Evolutionary conservation across 2,888 invertebrate genomes (phyloP).

Genomic region (Arctia plantaginis): DNA sequence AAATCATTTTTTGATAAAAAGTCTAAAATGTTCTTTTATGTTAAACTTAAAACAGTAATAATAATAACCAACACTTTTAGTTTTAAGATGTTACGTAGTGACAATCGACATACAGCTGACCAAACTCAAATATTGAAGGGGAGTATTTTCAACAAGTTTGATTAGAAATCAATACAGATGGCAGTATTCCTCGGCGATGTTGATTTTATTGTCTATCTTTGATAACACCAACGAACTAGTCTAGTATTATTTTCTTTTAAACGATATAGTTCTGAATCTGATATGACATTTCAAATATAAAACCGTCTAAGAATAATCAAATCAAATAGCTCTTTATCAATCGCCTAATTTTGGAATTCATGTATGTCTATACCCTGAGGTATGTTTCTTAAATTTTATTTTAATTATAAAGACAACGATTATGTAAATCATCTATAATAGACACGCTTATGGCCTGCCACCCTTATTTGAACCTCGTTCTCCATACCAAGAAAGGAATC

Average conservation of each 20-base stretch:
- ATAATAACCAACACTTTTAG: background rate
- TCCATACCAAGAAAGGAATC: background rate
- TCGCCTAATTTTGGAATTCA: background rate
- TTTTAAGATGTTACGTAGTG: background rate
- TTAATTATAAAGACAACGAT: background rate
- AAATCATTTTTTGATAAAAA: background rate
- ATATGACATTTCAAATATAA: slow-evolving; percentile 7
- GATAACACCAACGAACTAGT: slow-evolving; percentile 23
- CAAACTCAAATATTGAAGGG: slow-evolving; percentile 31
- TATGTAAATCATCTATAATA: background rate
- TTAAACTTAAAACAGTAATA: background rate
- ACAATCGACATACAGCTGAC: slow-evolving; percentile 9
- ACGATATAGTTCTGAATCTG: slow-evolving; percentile 8
- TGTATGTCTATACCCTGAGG: background rate
- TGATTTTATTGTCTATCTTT: slow-evolving; percentile 48
- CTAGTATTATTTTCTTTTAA: slow-evolving; percentile 24
- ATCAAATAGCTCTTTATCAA: background rate
- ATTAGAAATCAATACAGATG: slow-evolving; percentile 53
- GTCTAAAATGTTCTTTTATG: too few species aligned
- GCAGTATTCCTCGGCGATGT: slow-evolving; percentile 31
- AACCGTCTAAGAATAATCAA: slow-evolving; percentile 1
- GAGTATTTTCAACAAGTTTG: slow-evolving; percentile 38
- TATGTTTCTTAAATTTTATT: background rate
- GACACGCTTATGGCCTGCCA: background rate
- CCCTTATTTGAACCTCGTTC: background rate